Conservation (phyloP, 2,113 vertebrate species). For the Vulpes ferrilata region DNA sequence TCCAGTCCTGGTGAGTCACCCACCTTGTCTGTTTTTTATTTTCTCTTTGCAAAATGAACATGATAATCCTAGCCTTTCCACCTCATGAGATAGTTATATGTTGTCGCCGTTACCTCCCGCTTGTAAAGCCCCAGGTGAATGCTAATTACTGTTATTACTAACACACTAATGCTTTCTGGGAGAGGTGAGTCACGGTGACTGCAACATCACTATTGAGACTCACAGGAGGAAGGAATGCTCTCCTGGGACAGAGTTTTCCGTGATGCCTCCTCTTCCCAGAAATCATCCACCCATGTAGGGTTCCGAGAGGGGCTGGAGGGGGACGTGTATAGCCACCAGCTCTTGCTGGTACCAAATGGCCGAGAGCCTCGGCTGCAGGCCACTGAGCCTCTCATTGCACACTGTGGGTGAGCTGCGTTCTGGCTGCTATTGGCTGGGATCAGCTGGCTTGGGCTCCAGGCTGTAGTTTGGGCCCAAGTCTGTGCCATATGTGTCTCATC, state of each 20-base stretch:
- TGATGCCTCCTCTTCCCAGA: neutral
- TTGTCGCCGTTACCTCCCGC: neutral
- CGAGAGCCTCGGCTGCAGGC: neutral
- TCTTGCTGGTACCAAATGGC: neutral
- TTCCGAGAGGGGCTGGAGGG: neutral
- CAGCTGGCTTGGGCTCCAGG: neutral
- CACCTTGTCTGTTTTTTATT: neutral
- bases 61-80: neutral
- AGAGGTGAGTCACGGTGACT: constrained; percentile 50
- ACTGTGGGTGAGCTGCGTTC: too few relatives aligned
- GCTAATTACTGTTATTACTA: constrained; percentile 43
- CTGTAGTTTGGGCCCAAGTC: neutral
- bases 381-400: neutral
- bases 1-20: constrained; percentile 33
- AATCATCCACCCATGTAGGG: neutral
- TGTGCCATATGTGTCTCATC: neutral
- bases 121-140: constrained; percentile 44
- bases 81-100: neutral
- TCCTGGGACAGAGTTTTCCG: neutral
- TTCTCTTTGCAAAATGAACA: constrained; percentile 11
- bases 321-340: fast-evolving
- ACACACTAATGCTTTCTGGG: neutral
- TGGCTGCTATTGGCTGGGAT: neutral
- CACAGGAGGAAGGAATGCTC: neutral
- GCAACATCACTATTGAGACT: neutral